Evolutionary conservation across 2,113 vertebrate species (phyloP).

Genomic region (Bubo scandiacus): DNA sequence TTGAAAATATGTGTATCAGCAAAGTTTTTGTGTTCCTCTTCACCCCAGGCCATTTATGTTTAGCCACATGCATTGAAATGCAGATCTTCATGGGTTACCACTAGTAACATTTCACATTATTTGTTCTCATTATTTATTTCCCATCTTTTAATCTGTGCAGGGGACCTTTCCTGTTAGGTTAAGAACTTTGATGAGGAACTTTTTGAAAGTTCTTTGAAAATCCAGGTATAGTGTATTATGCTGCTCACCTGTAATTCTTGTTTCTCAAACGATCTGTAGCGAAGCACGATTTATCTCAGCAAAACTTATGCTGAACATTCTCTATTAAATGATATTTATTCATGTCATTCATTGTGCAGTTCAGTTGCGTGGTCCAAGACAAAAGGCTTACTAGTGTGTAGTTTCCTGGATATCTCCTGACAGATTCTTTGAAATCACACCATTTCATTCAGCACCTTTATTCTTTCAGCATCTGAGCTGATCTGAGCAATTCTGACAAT

Average conservation of each 20-base stretch:
- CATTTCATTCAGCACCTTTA: neutral
- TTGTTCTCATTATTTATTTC: neutral
- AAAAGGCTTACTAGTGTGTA: neutral
- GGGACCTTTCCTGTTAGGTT: neutral
- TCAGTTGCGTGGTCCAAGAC: neutral
- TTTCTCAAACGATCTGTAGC: neutral
- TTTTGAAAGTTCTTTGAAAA: neutral
- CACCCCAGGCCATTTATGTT: neutral
- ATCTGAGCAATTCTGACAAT: neutral
- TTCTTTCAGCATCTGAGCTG: neutral
- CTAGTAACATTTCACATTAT: neutral
- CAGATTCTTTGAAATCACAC: neutral
- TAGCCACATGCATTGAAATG: neutral
- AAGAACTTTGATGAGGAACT: neutral
- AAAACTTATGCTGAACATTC: neutral
- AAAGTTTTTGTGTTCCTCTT: neutral
- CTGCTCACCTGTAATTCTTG: neutral
- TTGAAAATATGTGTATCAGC: neutral
- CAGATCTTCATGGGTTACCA: neutral
- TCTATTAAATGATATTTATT: neutral
- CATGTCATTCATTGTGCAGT: accelerated
- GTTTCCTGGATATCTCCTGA: neutral
- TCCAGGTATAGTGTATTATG: neutral
- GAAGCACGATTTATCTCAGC: neutral
- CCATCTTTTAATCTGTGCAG: neutral